These are phyloP conservation scores for Rhadina sibilatrix DNA, from an alignment of 2,113 vertebrate species.

Conservation along the genomic window DNA sequence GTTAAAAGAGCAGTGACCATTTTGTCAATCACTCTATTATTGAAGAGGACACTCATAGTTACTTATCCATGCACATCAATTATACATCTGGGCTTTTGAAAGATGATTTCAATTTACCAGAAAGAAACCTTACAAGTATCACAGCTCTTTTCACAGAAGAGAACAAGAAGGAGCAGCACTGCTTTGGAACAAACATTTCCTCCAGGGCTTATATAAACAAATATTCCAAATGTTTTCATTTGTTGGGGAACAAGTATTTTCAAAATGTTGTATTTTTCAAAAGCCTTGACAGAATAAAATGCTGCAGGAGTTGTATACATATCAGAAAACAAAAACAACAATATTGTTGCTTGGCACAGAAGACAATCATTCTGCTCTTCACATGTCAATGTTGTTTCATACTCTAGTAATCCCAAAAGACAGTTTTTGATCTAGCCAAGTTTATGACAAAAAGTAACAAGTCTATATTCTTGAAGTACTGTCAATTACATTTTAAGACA, in stretches of 20 bases:
- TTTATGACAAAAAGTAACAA: slow-evolving; percentile 16
- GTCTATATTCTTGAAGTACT: not conserved
- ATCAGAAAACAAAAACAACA: not conserved
- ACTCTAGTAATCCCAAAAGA: not conserved
- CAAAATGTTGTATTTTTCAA: slow-evolving; percentile 27
- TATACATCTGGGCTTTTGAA: slow-evolving; percentile 5
- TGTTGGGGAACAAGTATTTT: slow-evolving; percentile 39
- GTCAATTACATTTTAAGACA: not conserved
- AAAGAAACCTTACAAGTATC: not conserved
- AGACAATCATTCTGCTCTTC: slow-evolving; percentile 62
- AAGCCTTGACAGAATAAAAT: slow-evolving; percentile 1
- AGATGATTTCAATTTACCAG: not conserved
- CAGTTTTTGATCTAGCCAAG: not conserved
- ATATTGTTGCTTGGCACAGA: slow-evolving; percentile 2
- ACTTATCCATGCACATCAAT: not conserved
- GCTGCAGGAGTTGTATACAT: not conserved
- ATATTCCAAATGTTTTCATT: slow-evolving; percentile 4
- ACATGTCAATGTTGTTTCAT: slow-evolving; percentile 29
- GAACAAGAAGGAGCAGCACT: not conserved
- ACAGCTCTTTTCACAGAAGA: not conserved
- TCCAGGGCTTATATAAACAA: slow-evolving; percentile 2
- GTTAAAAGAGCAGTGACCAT: not conserved
- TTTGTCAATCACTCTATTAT: not conserved
- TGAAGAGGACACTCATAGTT: not conserved
- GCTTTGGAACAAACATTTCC: slow-evolving; percentile 28